phyloP scores from a whole-genome alignment of 2,113 vertebrate genomes.

The Pandion haliaetus region DNA sequence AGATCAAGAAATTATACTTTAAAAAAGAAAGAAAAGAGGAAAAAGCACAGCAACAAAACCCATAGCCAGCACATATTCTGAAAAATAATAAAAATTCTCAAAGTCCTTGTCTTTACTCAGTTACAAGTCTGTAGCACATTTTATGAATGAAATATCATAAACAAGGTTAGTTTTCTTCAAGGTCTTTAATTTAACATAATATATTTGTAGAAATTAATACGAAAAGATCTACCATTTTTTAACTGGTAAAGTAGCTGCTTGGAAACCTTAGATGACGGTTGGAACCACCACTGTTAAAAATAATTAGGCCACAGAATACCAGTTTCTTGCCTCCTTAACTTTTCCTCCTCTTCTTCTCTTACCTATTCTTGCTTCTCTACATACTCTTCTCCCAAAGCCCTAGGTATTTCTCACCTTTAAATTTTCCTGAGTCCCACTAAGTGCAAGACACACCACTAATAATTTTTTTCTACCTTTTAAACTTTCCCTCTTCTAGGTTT shows the following conservation, averaged over 20 bases:
- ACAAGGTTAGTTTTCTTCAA: not conserved
- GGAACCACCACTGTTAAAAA: not conserved
- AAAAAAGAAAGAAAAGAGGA: too few species aligned
- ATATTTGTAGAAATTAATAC: not conserved
- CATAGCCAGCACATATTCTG: not conserved
- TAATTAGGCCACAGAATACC: not conserved
- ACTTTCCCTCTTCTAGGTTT: not conserved
- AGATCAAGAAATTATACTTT: not conserved
- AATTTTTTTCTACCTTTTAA: not conserved
- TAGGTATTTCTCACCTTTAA: not conserved
- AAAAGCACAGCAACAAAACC: not conserved
- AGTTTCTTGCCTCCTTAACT: not conserved
- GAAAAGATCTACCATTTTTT: not conserved
- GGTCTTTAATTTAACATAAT: not conserved
- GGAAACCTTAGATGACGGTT: not conserved
- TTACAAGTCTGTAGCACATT: not conserved
- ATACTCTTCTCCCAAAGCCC: not conserved
- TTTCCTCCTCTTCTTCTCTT: rapidly evolving
- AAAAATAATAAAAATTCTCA: not conserved
- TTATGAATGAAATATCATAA: not conserved
- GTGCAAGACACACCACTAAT: not conserved
- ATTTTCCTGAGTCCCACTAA: not conserved
- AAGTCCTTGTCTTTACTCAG: not conserved
- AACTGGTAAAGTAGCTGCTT: not conserved
- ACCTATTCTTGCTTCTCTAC: not conserved